Base-by-base conservation (phyloP, 1,140 invertebrate species). In the Calosoma granatense region DNA sequence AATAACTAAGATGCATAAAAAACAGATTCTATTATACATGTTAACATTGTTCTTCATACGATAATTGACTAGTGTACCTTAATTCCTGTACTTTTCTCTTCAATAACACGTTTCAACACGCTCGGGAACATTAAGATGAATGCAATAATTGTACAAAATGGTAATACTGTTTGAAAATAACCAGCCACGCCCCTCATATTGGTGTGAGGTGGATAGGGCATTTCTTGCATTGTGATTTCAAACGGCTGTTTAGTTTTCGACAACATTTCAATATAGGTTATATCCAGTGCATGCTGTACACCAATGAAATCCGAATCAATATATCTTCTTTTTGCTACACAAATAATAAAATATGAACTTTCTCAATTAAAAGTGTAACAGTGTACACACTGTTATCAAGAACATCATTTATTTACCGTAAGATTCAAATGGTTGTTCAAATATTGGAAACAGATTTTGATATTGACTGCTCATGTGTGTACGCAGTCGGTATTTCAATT, bases 61-160 rank as follows among this genome's bases (percentile, higher is more conserved):
- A n/a, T n/a, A n/a, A n/a, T n/a, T n/a, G n/a, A n/a, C n/a, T n/a
- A n/a, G n/a, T n/a, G n/a, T 63, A 72, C 70, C 61, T 69, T 71
- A 52, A 71, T 68, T 60, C 70, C 71, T 6, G 64, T 62, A 53
- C 64, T 55, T 59, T 72, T 73, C 61, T 73, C 70, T 59, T 71
- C 66, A 15, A 70, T 65, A 20, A 73, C 63, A 59, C 67, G 51
- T 58, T 67, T 67, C 20, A 70, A 39, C 11, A 69, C 61, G 12
- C 62, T 60, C 21, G 69, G 69, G 60, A 65, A 70, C 12, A 70
- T 55, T 53, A 69, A 69, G 12, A 70, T 62, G 53, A 70, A 70
- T 56, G 65, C 66, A 41, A 72, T 64, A 17, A 70, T 53, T 2
- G 67, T 71, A 22, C 67, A 58, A 9, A 68, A 26, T 11, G 70